Percentiles rank a stretch among this genome's conserved stretches.
Evolutionary conservation across 2,888 invertebrate species (phyloP).

Genomic region (Apeira syringaria): DNA sequence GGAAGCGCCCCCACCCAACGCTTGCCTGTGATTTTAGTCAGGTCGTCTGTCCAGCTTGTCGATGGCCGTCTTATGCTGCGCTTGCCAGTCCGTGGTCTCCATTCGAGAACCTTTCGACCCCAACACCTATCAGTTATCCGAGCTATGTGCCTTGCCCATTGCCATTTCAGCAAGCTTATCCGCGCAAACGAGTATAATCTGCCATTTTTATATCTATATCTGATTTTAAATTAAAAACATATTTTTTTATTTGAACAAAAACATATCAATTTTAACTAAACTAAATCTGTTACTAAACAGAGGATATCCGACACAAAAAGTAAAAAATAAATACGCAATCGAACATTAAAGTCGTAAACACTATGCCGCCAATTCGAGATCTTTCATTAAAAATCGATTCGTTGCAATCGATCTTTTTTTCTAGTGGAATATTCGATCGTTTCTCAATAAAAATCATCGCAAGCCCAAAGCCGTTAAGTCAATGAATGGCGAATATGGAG

Average conservation of each 20-base stretch:
- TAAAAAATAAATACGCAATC: slow-evolving; percentile 1
- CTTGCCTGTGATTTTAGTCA: no score
- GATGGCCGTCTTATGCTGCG: no score
- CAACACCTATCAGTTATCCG: no score
- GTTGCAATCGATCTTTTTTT: slow-evolving; percentile 20
- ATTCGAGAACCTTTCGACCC: no score
- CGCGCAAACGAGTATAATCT: slow-evolving; percentile 43
- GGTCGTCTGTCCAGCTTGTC: no score
- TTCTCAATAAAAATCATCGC: slow-evolving; percentile 65
- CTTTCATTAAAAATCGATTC: slow-evolving; percentile 37
- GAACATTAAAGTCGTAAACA: slow-evolving; percentile 13
- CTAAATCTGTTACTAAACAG: slow-evolving; percentile 6
- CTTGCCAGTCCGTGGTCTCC: no score
- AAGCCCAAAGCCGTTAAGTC: slow-evolving; percentile 59
- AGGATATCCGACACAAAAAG: slow-evolving; percentile 13
- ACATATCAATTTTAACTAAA: slow-evolving; percentile 1
- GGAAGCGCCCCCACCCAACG: no score
- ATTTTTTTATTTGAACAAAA: slow-evolving; percentile 11
- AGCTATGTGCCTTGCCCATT: no score
- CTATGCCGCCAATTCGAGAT: slow-evolving; percentile 9
- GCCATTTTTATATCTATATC: slow-evolving; percentile 29
- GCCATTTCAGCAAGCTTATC: no score
- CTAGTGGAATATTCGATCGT: slow-evolving; percentile 29
- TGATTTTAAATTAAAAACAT: slow-evolving; percentile 13
- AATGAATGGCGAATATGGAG: slow-evolving; percentile 76